Conservation (phyloP, 2,113 vertebrate genomes). For the Myxocyprinus asiaticus region DNA sequence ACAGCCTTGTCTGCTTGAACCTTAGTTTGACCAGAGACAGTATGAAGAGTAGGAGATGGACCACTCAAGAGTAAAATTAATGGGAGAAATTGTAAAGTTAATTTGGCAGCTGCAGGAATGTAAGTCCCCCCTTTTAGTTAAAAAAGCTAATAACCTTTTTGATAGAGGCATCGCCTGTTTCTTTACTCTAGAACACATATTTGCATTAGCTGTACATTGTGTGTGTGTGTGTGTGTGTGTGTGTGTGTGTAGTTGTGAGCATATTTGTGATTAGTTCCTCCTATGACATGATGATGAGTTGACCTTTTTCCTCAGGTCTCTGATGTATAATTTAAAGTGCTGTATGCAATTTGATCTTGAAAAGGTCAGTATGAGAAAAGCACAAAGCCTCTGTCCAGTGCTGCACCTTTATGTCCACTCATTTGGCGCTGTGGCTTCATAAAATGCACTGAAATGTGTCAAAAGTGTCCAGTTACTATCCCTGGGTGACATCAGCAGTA, state of each 20-base stretch:
- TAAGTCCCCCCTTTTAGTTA: too few relatives aligned
- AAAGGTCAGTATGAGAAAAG: constrained; percentile 9
- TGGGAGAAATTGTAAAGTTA: too few relatives aligned
- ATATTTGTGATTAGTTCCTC: too few relatives aligned
- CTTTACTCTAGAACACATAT: too few relatives aligned
- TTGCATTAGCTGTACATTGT: too few relatives aligned
- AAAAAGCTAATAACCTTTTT: too few relatives aligned
- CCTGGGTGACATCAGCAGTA: neutral
- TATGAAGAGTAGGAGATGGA: too few relatives aligned
- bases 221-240: neutral
- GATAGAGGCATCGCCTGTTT: too few relatives aligned
- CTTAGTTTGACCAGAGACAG: too few relatives aligned
- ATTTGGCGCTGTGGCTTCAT: neutral
- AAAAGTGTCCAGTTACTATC: neutral
- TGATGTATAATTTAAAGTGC: constrained; percentile 4
- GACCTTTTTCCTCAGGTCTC: constrained; percentile 24
- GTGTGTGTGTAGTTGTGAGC: neutral
- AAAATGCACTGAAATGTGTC: neutral
- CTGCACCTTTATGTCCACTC: neutral
- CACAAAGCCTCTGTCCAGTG: neutral
- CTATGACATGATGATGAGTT: neutral
- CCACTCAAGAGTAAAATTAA: too few relatives aligned
- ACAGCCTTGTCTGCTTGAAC: too few relatives aligned
- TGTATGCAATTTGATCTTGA: constrained; percentile 16
- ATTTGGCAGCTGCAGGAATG: too few relatives aligned